Evolutionary conservation across 2,888 invertebrate species (phyloP), one percentile per base, ranked within the genome.

Genomic region (Cenopis cana): DNA sequence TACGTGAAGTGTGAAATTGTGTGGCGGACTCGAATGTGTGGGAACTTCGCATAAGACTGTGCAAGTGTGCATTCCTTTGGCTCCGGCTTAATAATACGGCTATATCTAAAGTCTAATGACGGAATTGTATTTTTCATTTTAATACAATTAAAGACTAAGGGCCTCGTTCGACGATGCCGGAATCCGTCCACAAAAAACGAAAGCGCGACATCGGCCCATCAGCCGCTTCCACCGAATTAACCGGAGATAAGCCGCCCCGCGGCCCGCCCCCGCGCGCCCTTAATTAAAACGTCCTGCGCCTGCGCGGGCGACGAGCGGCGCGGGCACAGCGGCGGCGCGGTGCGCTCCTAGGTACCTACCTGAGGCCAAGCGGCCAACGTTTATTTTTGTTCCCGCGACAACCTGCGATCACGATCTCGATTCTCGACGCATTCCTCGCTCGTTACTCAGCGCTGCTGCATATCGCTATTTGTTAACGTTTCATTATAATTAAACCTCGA

Each of bases 211-310:
- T 72, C 73, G 74, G 73, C 74, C 75, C 76, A 78, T 78, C 81
- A 72, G 73, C 75, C 65, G 62, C 73, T 78, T 77, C 80, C 75
- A 74, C 75, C 80, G 78, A 80, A 83, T 81, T 80, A 81, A 78
- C 76, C 74, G 72, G 74, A 82, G 84, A 85, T 85, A 82, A 84
- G 78, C 79, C 75, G 36, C 72, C 24, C 68, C 61, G 76, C 69
- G 41, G 72, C 62, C 64, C 74, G 36, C 56, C 65, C 71, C 62
- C 69, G 57, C 67, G 68, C 72, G 67, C 69, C 77, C 83, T 81
- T 85, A 84, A 85, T 85, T 85, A 85, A 85, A 85, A 82, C 78
- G 80, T 83, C 82, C 81, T 66, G 74, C 69, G 73, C 82, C 81
- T 66, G 74, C 69, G 73, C 72, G 67, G 73, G 71, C 72, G 56